Conservation (phyloP, 2,888 invertebrate species). For the Macaria notata region DNA sequence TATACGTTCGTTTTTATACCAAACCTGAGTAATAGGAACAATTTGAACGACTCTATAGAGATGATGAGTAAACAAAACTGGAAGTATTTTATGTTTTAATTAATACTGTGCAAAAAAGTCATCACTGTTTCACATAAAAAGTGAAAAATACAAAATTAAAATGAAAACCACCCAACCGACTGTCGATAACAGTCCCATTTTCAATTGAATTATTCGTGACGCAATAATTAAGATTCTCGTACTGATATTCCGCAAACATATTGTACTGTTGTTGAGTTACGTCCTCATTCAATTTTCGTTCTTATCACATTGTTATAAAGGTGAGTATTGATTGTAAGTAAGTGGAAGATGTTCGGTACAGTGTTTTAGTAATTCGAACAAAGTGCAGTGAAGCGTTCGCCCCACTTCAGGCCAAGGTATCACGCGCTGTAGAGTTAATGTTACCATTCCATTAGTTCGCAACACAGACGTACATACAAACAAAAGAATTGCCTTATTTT, state of each 20-base stretch:
- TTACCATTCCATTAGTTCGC: constrained; percentile 26
- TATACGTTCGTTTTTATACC: too few species aligned
- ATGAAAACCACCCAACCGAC: not conserved
- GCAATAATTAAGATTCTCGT: constrained; percentile 20
- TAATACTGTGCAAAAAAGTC: constrained; percentile 5
- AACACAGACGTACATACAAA: too few species aligned
- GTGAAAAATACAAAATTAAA: too few species aligned
- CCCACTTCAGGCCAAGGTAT: constrained; percentile 41
- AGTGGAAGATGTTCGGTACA: constrained; percentile 16
- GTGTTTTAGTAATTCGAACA: constrained; percentile 35
- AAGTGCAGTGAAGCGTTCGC: constrained; percentile 41
- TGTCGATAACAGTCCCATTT: constrained; percentile 3
- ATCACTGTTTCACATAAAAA: not conserved
- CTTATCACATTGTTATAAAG: not conserved
- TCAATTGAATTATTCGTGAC: constrained; percentile 16
- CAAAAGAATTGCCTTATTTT: too few species aligned
- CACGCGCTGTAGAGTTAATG: constrained; percentile 38
- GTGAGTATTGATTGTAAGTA: constrained; percentile 6
- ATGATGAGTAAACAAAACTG: too few species aligned
- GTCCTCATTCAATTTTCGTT: not conserved
- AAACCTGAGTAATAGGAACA: too few species aligned
- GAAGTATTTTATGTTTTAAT: too few species aligned
- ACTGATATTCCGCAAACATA: constrained; percentile 12
- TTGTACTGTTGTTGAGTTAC: not conserved
- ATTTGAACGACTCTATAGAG: too few species aligned